phyloP scores from a whole-genome alignment of 2,797 vertebrate species.

The Picus viridis region DNA sequence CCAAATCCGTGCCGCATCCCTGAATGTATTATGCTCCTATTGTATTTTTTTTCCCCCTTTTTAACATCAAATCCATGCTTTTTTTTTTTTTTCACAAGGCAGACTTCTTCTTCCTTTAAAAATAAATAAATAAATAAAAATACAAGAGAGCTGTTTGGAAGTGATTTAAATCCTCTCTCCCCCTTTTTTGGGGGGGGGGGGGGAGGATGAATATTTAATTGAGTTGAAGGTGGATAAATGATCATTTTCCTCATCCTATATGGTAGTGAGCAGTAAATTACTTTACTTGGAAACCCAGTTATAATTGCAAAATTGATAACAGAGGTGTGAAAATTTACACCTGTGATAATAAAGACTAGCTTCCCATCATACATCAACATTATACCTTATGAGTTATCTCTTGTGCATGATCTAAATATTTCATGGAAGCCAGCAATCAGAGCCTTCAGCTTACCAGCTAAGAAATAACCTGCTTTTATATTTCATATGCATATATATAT shows the following conservation, averaged over 20 bases:
- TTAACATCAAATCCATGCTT: not conserved
- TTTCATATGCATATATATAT: not conserved
- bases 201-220: conserved; percentile 66
- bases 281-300: conserved; percentile 33
- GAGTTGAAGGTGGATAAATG: conserved; percentile 59
- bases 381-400: conserved; percentile 58
- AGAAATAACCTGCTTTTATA: conserved; percentile 28
- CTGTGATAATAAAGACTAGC: conserved; percentile 65
- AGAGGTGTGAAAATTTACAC: conserved; percentile 72
- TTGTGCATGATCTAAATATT: conserved; percentile 64
- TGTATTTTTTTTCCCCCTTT: conserved; percentile 41
- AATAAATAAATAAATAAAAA: not conserved
- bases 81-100: not conserved
- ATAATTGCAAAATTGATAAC: conserved; percentile 73
- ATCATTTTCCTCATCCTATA: conserved; percentile 54
- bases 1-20: not conserved
- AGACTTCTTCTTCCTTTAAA: not conserved
- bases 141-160: conserved; percentile 25
- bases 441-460: not conserved
- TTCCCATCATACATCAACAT: conserved; percentile 6
- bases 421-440: conserved; percentile 29
- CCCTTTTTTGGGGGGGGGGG: not conserved
- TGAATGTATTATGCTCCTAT: not conserved
- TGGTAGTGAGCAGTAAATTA: conserved; percentile 63
- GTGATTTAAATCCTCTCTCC: conserved; percentile 57